Evolutionary conservation across 2,113 vertebrate species (phyloP), one percentile per base, ranked within the genome.

Genomic region (Leucosticte australis): DNA sequence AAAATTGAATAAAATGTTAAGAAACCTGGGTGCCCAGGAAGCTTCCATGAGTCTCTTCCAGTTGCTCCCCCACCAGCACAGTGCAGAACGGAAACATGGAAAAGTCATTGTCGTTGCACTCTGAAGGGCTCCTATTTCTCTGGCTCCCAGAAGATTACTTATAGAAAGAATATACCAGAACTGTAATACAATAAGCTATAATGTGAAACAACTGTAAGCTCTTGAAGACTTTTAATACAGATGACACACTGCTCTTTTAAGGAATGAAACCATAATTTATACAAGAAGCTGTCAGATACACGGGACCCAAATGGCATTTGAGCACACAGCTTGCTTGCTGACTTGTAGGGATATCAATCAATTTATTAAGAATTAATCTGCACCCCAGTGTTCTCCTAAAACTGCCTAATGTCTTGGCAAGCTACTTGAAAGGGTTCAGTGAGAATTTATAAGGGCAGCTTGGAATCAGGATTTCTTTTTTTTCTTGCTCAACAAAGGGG

Each of bases 371-470:
- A 96, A 97, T 96, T 92, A 97, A 97, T 97, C 91, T 97, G 87
- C 95, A 97, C 96, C 92, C 96, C 94, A 92, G 91, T 82, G 53
- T 97, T 97, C 92, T 96, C 91, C 89, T 97, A 96, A 98, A 97
- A 89, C 92, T 97, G 96, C 96, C 95, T 95, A 97, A 98, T 96
- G 93, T 97, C 97, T 98, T 98, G 97, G 97, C 94, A 98, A 92
- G 92, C 96, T 92, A 95, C 95, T 97, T 97, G 96, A 98, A 98
- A 98, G 96, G 88, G 96, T 97, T 98, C 95, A 94, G 91, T 95
- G 95, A 95, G 94, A 97, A 97, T 97, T 98, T 97, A 97, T 97
- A 97, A 96, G 95, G 92, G 83, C 93, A 90, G 91, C 73, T 96
- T 97, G 90, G 96, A 98, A 96, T 94, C 70, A 94, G 70, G 33